Conservation (phyloP, 2,888 invertebrate species). For the Pyrochroa serraticornis region DNA sequence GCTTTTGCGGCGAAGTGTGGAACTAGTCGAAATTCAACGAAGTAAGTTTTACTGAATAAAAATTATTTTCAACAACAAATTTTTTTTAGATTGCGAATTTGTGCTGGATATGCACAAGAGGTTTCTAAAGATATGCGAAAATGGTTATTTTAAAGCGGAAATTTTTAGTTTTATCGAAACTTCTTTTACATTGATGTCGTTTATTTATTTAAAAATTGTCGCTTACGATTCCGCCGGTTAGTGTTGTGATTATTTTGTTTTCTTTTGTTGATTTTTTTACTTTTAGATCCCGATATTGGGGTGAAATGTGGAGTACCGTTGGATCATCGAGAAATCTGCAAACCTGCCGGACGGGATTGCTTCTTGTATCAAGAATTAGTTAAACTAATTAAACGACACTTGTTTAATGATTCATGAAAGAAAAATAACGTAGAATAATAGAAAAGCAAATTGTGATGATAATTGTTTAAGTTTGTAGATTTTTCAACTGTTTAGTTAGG, state of each 20-base stretch:
- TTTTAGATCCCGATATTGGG: constrained; percentile 80
- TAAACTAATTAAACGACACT: constrained; percentile 61
- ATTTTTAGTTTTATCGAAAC: constrained; percentile 83
- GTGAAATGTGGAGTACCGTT: constrained; percentile 74
- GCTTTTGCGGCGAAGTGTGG: constrained; percentile 76
- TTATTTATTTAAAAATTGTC: constrained; percentile 76
- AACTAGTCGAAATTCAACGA: constrained; percentile 78
- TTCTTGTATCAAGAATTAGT: constrained; percentile 72
- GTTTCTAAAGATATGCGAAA: constrained; percentile 64
- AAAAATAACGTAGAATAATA: not conserved
- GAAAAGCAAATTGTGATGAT: no score
- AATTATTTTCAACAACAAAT: not conserved
- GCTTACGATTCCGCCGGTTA: constrained; percentile 79
- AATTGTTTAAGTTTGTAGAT: no score
- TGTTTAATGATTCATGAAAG: not conserved
- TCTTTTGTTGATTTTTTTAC: constrained; percentile 15
- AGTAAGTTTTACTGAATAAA: constrained; percentile 59
- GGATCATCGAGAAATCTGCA: constrained; percentile 87
- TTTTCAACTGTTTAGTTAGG: no score
- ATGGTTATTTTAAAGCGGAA: constrained; percentile 61
- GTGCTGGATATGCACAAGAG: constrained; percentile 71
- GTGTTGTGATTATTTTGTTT: constrained; percentile 6
- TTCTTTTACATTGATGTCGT: constrained; percentile 74
- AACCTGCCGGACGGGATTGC: constrained; percentile 74
- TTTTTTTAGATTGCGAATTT: constrained; percentile 67